These are phyloP conservation scores for Plutomurus gul DNA, from an alignment of 1,140 invertebrate genomes.

Conservation along the genomic window DNA sequence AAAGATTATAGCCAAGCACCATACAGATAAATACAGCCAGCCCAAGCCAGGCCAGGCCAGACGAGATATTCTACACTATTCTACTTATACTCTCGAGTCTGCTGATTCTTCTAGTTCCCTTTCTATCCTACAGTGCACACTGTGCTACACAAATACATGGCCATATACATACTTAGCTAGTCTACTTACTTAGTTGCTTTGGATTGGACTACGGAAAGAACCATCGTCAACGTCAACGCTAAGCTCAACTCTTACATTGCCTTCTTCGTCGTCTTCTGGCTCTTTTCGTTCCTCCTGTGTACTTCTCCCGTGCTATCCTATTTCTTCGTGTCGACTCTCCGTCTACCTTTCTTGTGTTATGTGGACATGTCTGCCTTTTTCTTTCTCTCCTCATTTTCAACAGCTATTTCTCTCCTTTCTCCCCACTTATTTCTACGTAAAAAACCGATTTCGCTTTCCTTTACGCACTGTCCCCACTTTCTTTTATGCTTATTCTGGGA, in stretches of 20 bases:
- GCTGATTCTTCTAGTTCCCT: too few species aligned
- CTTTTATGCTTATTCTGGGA: neutral
- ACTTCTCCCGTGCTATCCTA: neutral
- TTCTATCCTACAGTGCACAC: too few species aligned
- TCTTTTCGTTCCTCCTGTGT: neutral
- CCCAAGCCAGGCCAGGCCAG: neutral
- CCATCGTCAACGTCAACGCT: conserved; percentile 37
- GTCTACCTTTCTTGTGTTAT: neutral
- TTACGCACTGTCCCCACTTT: neutral
- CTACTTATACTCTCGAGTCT: too few species aligned
- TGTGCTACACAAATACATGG: neutral
- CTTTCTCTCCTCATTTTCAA: conserved; percentile 43
- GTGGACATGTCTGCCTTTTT: conserved; percentile 55
- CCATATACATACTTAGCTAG: neutral
- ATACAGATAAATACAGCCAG: conserved; percentile 36
- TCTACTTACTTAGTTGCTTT: neutral
- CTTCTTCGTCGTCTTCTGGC: neutral
- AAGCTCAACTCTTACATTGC: neutral
- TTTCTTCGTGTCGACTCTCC: neutral
- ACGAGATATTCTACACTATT: neutral
- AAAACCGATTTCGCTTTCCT: conserved; percentile 19
- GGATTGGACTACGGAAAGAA: neutral
- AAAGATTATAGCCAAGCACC: conserved; percentile 49
- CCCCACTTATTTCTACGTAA: conserved; percentile 57
- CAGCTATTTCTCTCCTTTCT: conserved; percentile 17